Conservation (phyloP, 2,888 invertebrate genomes). For the Pemphredon lugubris region DNA sequence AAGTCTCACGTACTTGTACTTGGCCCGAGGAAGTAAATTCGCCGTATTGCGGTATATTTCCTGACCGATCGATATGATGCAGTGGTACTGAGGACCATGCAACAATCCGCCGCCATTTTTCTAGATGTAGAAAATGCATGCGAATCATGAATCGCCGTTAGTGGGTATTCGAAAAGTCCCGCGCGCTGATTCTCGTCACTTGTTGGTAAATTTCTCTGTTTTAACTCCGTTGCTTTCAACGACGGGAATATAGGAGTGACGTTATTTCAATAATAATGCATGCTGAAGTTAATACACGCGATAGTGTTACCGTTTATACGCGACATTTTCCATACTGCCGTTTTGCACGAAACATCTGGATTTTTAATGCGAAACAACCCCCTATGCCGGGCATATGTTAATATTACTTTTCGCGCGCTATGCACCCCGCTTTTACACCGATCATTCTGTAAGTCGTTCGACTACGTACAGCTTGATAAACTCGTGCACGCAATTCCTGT, state of each 20-base stretch:
- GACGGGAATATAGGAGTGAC: conserved; percentile 18
- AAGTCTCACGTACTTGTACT: too few relatives aligned
- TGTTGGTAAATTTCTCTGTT: background rate
- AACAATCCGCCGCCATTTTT: conserved; percentile 61
- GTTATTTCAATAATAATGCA: conserved; percentile 66
- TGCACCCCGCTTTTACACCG: background rate
- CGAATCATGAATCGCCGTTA: conserved; percentile 38
- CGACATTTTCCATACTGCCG: conserved; percentile 11
- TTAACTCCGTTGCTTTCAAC: background rate
- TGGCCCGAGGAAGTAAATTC: conserved; percentile 55
- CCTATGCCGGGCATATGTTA: background rate
- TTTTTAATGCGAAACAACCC: conserved; percentile 17
- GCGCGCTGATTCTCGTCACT: conserved; percentile 25
- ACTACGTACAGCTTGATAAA: too few relatives aligned
- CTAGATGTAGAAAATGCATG: conserved; percentile 11
- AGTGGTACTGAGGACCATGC: conserved; percentile 55
- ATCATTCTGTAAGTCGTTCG: background rate
- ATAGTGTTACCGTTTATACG: conserved; percentile 8
- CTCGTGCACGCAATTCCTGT: too few relatives aligned
- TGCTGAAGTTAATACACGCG: conserved; percentile 53
- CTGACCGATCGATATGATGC: conserved; percentile 77
- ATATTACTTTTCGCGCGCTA: background rate
- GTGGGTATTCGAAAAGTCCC: conserved; percentile 35
- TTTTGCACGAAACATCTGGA: conserved; percentile 10
- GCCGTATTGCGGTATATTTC: conserved; percentile 76